Base-by-base conservation (phyloP, 2,888 invertebrate species). In the Erebia aethiops region DNA sequence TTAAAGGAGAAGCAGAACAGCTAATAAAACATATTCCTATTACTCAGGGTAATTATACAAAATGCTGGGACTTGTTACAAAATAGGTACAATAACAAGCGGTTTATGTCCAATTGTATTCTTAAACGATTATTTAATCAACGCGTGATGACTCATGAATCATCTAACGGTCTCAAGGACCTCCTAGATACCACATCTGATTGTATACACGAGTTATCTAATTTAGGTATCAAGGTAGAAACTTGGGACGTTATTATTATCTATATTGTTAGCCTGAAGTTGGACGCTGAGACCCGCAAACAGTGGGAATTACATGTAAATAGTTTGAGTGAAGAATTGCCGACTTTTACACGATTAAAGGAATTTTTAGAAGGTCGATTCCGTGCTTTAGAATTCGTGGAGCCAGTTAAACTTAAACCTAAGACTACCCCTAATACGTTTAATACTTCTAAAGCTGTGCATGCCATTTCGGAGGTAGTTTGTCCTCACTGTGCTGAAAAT, bases 161-260 rank as follows among this genome's bases (percentile, higher is more conserved):
- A 1, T 54, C 73, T 16, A 70, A 61, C n/a, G 71, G 66, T 57
- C 72, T 81, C 35, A 80, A 78, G 52, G 74, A 75, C 14, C 56
- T 81, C 9, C 35, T 81, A 35, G 79, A 80, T 72, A 79, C 75
- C 1, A 77, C 80, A 7, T 75, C 56, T 7, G 69, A 80, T 69
- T 80, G 78, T 67, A 68, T 78, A 10, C 67, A 65, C 16, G 69
- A 73, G 18, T 66, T 71, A 14, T 13, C 51, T 14, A 51, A 64
- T 51, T 60, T 60, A 46, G 52, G 43, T 13, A 41, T 64, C 49
- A 56, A 71, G 16, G 68, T 61, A 16, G 14, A 11, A 8, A 57
- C 70, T 0, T 78, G 76, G 78, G 71, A 79, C 70, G 49, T 74
- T 2, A 73, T 78, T 8, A 56, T 56, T 1, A 56, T 56, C 11